Evolutionary conservation across 2,888 invertebrate genomes (phyloP), one percentile per base, ranked within the genome.

Genomic region (Drosophila mimetica): DNA sequence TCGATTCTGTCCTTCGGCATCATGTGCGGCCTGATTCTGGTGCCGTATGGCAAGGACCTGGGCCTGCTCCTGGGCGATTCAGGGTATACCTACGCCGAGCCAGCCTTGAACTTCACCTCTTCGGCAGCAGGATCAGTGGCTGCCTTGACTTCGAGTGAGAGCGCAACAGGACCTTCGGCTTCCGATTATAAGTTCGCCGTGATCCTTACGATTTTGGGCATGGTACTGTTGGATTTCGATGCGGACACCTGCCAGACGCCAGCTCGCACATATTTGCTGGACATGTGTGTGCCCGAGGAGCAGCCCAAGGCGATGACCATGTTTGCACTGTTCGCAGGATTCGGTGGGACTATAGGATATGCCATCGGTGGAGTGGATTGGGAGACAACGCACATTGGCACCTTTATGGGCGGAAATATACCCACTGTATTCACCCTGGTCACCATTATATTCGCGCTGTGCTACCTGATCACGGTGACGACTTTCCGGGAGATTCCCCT

Each of bases 221-320:
- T 94, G 53, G 93, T 94, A 2, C 77, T 94, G 57, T 79, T 95
- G 67, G 94, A 95, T 81, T 94, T 94, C 77, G 93, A 94, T 89
- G 94, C 94, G 16, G 94, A 95, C 83, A 94, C 94, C 2, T 94
- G 94, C 73, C 94, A 94, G 86, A 94, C 94, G 41, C 94, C 94
- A 0, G 92, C 94, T 2, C 90, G 94, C 71, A 93, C 94, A 7
- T 94, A 94, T 87, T 89, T 95, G 54, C 89, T 95, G 44, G 95
- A 95, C 75, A 93, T 94, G 64, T 93, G 93, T 36, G 88, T 93
- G 51, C 93, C 94, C n/a, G 93, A 93, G 78, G 94, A 95, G 87
- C 94, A 95, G 77, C 92, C 93, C 0, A 91, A 91, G 48, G 94
- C 94, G 0, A 88, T 95, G 65, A 94, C 94, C 65, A 93, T 93